A percentile compares a stretch with the other conserved stretches of the same genome.
phyloP scores from a whole-genome alignment of 2,797 vertebrate genomes.

The Alectoris magna region DNA sequence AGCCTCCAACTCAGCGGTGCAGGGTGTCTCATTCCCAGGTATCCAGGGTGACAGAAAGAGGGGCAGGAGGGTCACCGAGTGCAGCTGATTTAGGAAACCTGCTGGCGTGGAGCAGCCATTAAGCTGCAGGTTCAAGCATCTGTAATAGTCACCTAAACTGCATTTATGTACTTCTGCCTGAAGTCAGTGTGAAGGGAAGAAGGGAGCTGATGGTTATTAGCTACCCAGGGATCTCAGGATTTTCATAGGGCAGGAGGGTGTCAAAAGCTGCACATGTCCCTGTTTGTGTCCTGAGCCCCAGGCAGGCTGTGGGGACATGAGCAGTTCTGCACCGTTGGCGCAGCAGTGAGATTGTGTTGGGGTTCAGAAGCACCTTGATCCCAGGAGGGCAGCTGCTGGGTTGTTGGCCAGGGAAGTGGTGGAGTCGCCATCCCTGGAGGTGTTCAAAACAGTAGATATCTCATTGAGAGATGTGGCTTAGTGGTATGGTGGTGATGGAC shows the following conservation, averaged over 20 bases:
- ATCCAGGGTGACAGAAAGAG: not conserved
- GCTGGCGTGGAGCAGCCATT: not conserved
- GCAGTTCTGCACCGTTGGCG: not conserved
- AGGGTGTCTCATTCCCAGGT: not conserved
- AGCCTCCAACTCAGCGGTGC: not conserved
- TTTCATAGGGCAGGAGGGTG: not conserved
- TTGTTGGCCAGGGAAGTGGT: not conserved
- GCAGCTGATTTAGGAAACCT: conserved; percentile 1
- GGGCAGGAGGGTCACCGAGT: not conserved
- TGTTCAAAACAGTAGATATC: no score
- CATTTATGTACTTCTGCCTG: not conserved
- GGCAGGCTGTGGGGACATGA: not conserved
- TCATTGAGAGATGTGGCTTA: no score
- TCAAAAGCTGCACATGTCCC: no score
- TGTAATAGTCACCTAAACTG: not conserved
- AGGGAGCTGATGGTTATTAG: conserved; percentile 4
- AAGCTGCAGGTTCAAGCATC: conserved; percentile 16
- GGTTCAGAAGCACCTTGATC: not conserved
- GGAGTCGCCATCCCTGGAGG: no score
- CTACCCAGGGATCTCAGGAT: not conserved
- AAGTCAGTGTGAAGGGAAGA: not conserved
- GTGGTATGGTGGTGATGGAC: no score
- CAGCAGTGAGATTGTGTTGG: not conserved
- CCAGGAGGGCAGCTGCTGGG: not conserved
- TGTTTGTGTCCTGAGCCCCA: not conserved